Base-by-base conservation (phyloP, 2,797 vertebrate species). In the Microcaecilia unicolor region DNA sequence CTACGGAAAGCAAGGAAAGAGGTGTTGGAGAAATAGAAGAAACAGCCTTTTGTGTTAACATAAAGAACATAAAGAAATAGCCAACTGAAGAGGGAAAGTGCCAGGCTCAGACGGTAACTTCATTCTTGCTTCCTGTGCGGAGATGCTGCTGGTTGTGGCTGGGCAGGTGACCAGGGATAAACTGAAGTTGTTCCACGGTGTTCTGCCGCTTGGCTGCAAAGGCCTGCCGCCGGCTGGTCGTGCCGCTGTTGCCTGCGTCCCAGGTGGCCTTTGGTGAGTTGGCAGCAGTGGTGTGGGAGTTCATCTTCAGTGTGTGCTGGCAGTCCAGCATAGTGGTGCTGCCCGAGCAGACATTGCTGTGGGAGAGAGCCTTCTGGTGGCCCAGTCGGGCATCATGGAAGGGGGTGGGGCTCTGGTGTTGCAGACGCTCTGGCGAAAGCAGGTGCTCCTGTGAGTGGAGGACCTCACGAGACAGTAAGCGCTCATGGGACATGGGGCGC, bases 131-230 rank as follows among this genome's bases (percentile, higher is more conserved):
- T 33, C 90, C 89, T 1, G 91, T 93, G 56, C 89, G 85, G 66
- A 91, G 81, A 31, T 88, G 90, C 66, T 92, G 89, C n/a, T n/a
- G n/a, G n/a, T n/a, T n/a, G n/a, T n/a, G n/a, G 38, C 81, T 89
- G 25, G 69, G 58, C 13, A 89, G 90, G 27, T 86, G 88, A 31
- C 90, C 91, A 0, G 92, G 92, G 58, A 93, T 91, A 65, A 92
- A 91, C 63, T 95, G 89, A 57, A 95, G 83, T 72, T 93, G 91
- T 81, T 93, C 92, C 22, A 93, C 87, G 41, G 90, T 92, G 69
- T 89, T 90, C 77, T 95, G 92, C 70, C 87, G 78, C 64, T 92
- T 91, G 4, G 84, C 54, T 17, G 86, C 87, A 40, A 92, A 95
- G 43, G 89, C 88, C 51, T 91, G 87, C 71, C 91, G 80, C 18